Evolutionary conservation across 2,888 invertebrate genomes (phyloP), one percentile per base, ranked within the genome.

Genomic region (Ariolimax columbianus): DNA sequence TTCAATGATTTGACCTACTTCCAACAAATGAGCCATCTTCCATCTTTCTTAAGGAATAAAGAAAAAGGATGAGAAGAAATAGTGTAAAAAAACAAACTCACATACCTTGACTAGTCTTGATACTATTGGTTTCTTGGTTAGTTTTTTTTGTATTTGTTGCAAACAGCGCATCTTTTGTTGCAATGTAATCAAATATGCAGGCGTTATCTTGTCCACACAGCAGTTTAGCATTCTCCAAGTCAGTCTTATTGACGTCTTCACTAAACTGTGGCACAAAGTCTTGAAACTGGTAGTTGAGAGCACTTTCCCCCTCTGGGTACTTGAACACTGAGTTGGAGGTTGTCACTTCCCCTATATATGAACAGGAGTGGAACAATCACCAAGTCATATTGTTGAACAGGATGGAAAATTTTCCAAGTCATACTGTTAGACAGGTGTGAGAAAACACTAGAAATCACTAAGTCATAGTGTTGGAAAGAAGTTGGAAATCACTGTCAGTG

Each of bases 101-200:
- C 79, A 19, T 68, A 80, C 81, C 26, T 30, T 43, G 36, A 47
- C 43, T 40, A 51, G 33, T 43, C 66, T 36, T 81, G 3, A 40
- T 36, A 51, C 1, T 33, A 19, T 26, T 36, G 19, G 81, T 17
- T 14, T 81, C 70, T 43, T 3, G 11, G 36, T 38, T 59, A 19
- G 4, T n/a, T 19, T 19, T 33, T 17, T 38, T 51, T 51, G 88
- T 88, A 33, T 63, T 77, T 3, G 66, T 59, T 17, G 89, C 89
- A 26, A 89, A 79, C 9, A 26, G 68, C 36, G 84, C 40, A 55
- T 84, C 84, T n/a, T 83, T 85, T 0, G 88, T 88, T 26, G 86
- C 87, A 17, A 88, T 38, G 59, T 72, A 88, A 78, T 90, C 90
- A 82, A 87, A 89, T 36, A 89, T 86, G 81, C 90, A 90, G 19